phyloP scores from a whole-genome alignment of 1,140 invertebrate genomes.

The Euwallacea fornicatus region DNA sequence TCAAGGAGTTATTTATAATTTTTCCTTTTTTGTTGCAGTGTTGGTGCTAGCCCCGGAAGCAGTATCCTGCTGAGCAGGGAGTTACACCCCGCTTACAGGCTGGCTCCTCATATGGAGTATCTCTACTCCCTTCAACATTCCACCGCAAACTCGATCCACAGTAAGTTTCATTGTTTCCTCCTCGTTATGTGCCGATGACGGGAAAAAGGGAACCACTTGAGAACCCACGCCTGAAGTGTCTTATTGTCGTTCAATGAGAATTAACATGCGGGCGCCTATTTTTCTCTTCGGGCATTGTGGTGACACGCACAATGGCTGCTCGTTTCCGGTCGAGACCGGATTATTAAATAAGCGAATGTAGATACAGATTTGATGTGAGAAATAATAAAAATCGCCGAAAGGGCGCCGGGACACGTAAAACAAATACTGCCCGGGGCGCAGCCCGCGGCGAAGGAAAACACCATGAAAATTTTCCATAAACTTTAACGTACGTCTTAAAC shows the following conservation, averaged over 20 bases:
- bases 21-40: conserved; percentile 46
- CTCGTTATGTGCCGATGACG: background rate
- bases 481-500: conserved; percentile 11
- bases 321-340: conserved; percentile 6
- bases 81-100: conserved; percentile 64
- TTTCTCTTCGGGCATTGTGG: conserved; percentile 1
- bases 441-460: too few species aligned
- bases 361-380: background rate
- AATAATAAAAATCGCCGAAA: background rate
- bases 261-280: conserved; percentile 8
- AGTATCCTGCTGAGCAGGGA: conserved; percentile 54
- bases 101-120: conserved; percentile 71
- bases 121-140: conserved; percentile 66
- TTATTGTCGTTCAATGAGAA: background rate
- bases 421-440: conserved; percentile 1
- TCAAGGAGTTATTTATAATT: background rate
- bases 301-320: background rate
- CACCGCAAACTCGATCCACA: conserved; percentile 59
- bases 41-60: conserved; percentile 50
- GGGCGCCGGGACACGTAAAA: conserved; percentile 11
- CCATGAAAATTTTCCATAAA: conserved; percentile 13
- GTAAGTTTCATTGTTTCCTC: conserved; percentile 46
- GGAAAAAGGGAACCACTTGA: conserved; percentile 8
- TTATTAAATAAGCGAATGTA: conserved; percentile 3
- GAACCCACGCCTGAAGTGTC: background rate